These are phyloP conservation scores for Asteroscopus sphinx DNA, from an alignment of 2,888 invertebrate genomes.

Conservation along the genomic window DNA sequence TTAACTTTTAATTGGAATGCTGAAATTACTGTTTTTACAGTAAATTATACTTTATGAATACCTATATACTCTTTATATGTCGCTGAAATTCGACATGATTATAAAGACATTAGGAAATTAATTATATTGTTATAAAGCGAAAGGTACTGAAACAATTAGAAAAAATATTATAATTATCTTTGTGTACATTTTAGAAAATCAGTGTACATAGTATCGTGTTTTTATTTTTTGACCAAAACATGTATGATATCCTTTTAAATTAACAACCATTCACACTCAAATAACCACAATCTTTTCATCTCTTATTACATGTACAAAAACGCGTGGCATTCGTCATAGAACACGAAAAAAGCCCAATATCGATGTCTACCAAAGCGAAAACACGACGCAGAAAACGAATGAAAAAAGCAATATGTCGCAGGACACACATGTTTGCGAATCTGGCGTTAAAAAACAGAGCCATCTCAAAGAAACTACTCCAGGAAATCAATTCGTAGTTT, in stretches of 20 bases:
- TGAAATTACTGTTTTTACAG: neutral
- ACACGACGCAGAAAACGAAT: conserved; percentile 77
- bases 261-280: conserved; percentile 34
- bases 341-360: conserved; percentile 75
- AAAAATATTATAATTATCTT: no score
- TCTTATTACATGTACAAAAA: conserved; percentile 68
- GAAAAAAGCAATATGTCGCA: conserved; percentile 84
- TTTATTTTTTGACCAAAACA: no score
- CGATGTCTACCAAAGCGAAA: conserved; percentile 75
- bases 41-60: neutral
- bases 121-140: no score
- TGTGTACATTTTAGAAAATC: no score
- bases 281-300: conserved; percentile 51
- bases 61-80: no score
- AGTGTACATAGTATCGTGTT: no score
- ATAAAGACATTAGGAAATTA: no score
- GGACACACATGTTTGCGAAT: conserved; percentile 79
- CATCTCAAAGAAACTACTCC: conserved; percentile 73
- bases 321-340: conserved; percentile 69
- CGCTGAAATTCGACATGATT: no score
- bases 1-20: conserved; percentile 40
- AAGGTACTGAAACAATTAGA: no score
- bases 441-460: conserved; percentile 76
- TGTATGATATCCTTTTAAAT: conserved; percentile 10
- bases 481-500: conserved; percentile 81